Evolutionary conservation across 2,113 vertebrate species (phyloP).

Genomic region (Campylomormyrus tamandua): DNA sequence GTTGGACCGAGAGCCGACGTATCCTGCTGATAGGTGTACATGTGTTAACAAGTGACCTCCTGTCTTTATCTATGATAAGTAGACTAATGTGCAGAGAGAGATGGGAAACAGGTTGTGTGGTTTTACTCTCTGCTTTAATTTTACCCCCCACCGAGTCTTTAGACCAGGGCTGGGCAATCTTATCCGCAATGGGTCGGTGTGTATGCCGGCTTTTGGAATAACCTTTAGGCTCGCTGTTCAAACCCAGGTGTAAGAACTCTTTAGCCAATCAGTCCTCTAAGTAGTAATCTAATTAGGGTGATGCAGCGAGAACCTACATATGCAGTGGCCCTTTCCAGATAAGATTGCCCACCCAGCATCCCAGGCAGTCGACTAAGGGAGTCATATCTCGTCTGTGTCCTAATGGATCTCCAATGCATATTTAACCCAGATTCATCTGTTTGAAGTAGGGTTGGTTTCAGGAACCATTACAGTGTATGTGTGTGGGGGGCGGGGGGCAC

Average conservation of each 20-base stretch:
- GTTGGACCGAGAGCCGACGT: neutral
- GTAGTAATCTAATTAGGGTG: too few relatives aligned
- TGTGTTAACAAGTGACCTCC: neutral
- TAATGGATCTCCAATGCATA: neutral
- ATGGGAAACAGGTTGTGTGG: neutral
- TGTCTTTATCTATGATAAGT: neutral
- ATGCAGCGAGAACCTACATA: too few relatives aligned
- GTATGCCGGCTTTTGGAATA: too few relatives aligned
- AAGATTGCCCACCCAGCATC: neutral
- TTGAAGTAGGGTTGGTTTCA: neutral
- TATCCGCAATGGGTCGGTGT: too few relatives aligned
- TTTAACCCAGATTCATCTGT: slow-evolving; percentile 10
- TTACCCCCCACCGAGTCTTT: neutral
- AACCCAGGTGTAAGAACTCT: too few relatives aligned
- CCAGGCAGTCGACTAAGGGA: neutral
- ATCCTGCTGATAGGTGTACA: neutral
- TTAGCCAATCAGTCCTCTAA: too few relatives aligned
- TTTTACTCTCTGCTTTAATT: neutral
- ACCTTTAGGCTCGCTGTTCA: too few relatives aligned
- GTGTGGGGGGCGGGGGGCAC: neutral
- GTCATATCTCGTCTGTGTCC: neutral
- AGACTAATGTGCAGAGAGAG: neutral
- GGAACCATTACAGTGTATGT: neutral
- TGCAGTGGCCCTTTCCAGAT: too few relatives aligned
- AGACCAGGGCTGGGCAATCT: neutral